Evolutionary conservation across 2,113 vertebrate species (phyloP).

Genomic region (Plectropomus leopardus): DNA sequence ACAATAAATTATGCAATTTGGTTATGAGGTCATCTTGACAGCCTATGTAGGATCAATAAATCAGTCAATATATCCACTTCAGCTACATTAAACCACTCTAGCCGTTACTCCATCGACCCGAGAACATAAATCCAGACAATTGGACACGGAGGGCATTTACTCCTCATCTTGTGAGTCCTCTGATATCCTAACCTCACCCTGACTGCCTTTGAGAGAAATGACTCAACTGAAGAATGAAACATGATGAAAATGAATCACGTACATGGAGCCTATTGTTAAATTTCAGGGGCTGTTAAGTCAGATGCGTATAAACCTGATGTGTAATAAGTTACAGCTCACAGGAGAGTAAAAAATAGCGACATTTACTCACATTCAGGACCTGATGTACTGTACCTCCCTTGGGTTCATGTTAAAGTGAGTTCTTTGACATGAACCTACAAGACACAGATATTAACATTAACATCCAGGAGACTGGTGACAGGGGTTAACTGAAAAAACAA

Average conservation of each 20-base stretch:
- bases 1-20: conserved; percentile 14
- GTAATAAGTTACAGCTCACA: neutral
- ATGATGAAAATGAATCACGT: conserved; percentile 35
- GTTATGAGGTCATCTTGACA: conserved; percentile 68
- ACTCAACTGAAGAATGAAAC: conserved; percentile 10
- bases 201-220: conserved; percentile 42
- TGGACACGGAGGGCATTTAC: conserved; percentile 54
- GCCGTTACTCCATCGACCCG: conserved; percentile 57
- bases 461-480: conserved; percentile 14
- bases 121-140: conserved; percentile 66
- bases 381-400: neutral
- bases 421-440: neutral
- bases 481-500: conserved; percentile 73
- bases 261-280: conserved; percentile 20
- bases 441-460: neutral
- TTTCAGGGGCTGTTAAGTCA: conserved; percentile 25
- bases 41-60: conserved; percentile 68
- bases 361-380: neutral
- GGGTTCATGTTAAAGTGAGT: neutral
- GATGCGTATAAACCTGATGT: conserved; percentile 26
- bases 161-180: conserved; percentile 44
- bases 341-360: neutral
- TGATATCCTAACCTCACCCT: conserved; percentile 57
- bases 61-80: conserved; percentile 75
- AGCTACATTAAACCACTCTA: conserved; percentile 67